Evolutionary conservation across 1,140 invertebrate genomes (phyloP), one percentile per base, ranked within the genome.

Genomic region (Heliconius nattereri): DNA sequence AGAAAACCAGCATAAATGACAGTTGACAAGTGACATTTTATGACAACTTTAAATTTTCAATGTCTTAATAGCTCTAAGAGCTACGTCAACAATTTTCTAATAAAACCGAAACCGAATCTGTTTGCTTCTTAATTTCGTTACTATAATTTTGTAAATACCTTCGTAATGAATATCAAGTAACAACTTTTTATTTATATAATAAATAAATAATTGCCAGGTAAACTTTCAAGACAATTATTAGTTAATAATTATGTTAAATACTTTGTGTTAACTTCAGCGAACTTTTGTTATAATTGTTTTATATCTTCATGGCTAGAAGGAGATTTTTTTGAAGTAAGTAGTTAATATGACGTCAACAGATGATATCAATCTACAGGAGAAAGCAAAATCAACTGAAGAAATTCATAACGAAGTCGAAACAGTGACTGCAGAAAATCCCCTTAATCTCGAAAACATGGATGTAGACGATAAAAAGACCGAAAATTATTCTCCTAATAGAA

Each of bases 361-460:
- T 84, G 84, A 85, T 49, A 83, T 78, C 66, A 79, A 82, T 82
- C 75, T 83, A 74, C 79, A 81, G 60, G 84, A 85, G 54, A 84
- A 76, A 57, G 84, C 88, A 83, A 78, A 81, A 74, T 72, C 79
- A 54, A 78, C 76, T 77, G 83, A 84, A 76, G 82, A 81, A 45
- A 81, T 80, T 73, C 76, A 80, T 71, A 71, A 81, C 77, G 85
- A 89, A 71, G 81, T 81, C 75, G 87, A 87, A 73, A 71, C 73
- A 37, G 74, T 73, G 20, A 86, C 86, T 74, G 83, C 81, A 54
- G 84, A 87, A 29, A 86, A 80, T 77, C 79, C 86, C 75, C 73
- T 88, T 78, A 85, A 87, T 32, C 37, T 83, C 52, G 88, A 89
- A 81, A 84, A 87, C 32, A 93, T 93, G 91, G 88, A 93, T 66